Evolutionary conservation across 1,140 invertebrate species (phyloP).

Genomic region (Atopsyche davidsoni): DNA sequence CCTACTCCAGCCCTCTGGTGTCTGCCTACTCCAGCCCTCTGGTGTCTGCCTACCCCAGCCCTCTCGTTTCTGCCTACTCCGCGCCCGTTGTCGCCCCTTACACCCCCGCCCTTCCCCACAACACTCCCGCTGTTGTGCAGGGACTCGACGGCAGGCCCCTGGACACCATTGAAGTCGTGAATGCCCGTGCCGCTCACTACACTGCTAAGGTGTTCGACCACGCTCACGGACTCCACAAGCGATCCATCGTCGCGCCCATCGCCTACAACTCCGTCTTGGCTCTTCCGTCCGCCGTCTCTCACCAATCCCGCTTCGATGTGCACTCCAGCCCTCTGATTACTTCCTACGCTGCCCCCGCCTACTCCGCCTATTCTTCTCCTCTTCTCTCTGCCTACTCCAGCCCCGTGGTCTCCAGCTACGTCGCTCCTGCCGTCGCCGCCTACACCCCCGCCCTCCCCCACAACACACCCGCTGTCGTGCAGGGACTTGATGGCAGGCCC

Average conservation of each 20-base stretch:
- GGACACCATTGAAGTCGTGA: conserved; percentile 33
- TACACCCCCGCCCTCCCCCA: conserved; percentile 32
- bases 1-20: conserved; percentile 28
- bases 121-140: conserved; percentile 31
- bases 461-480: conserved; percentile 37
- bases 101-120: conserved; percentile 29
- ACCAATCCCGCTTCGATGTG: conserved; percentile 25
- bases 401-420: conserved; percentile 15
- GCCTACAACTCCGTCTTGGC: conserved; percentile 30
- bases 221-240: conserved; percentile 34
- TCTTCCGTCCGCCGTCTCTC: conserved; percentile 19
- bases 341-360: conserved; percentile 12
- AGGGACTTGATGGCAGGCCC: conserved; percentile 40
- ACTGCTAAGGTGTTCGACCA: too few relatives aligned
- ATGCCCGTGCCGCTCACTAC: conserved; percentile 30
- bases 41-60: conserved; percentile 15
- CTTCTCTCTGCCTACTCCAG: conserved; percentile 10
- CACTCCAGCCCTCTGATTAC: conserved; percentile 16
- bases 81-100: conserved; percentile 17
- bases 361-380: conserved; percentile 21
- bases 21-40: conserved; percentile 23
- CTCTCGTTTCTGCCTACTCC: conserved; percentile 22
- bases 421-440: conserved; percentile 18
- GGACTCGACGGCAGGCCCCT: conserved; percentile 24
- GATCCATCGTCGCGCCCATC: conserved; percentile 35